Evolutionary conservation across 2,888 invertebrate genomes (phyloP).

Genomic region (Neelides folsomi): DNA sequence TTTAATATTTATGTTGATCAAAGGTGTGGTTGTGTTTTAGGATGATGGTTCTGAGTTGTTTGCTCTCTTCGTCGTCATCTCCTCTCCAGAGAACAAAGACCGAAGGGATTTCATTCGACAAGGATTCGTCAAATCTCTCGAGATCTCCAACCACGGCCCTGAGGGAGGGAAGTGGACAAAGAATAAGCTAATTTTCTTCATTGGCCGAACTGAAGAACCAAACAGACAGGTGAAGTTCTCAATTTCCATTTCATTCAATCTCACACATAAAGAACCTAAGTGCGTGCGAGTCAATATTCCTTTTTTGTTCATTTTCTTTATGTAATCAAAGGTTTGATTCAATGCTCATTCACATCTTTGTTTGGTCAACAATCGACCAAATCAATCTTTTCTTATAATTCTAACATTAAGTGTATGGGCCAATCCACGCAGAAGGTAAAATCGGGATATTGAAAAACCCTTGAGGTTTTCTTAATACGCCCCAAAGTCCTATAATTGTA

Average conservation of each 20-base stretch:
- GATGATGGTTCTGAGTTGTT: slow-evolving; percentile 11
- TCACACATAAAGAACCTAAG: no score
- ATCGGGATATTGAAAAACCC: no score
- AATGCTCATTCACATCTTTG: neutral
- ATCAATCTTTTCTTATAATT: neutral
- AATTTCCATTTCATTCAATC: neutral
- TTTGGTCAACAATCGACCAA: neutral
- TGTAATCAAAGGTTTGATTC: neutral
- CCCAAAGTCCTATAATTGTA: no score
- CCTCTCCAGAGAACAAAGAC: slow-evolving; percentile 21
- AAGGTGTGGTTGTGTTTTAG: slow-evolving; percentile 1
- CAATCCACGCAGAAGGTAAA: no score
- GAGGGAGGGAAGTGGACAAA: neutral
- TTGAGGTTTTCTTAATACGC: no score
- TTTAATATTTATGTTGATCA: no score
- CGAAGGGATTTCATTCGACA: slow-evolving; percentile 17
- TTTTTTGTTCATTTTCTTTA: neutral
- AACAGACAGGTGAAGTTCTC: neutral
- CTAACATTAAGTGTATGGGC: neutral
- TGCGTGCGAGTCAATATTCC: neutral
- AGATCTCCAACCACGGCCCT: neutral
- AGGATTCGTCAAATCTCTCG: slow-evolving; percentile 6
- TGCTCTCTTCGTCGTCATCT: slow-evolving; percentile 19
- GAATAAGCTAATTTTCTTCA: slow-evolving; percentile 15
- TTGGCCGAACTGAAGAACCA: slow-evolving; percentile 1